Evolutionary conservation across 2,113 vertebrate species (phyloP).

Genomic region (Girardinichthys multiradiatus): DNA sequence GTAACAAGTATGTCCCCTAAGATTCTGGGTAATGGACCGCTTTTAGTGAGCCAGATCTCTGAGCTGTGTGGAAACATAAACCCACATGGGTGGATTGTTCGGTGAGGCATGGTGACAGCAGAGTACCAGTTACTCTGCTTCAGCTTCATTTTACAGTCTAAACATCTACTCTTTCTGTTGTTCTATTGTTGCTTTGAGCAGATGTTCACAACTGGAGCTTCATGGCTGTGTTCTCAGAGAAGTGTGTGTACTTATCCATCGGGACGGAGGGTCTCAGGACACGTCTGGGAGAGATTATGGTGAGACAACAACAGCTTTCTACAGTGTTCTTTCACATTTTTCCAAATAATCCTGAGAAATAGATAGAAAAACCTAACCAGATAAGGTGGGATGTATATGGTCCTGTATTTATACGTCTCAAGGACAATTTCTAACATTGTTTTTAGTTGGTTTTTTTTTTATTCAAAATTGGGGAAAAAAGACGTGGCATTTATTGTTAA

Average conservation of each 20-base stretch:
- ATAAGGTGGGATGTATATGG: too few relatives aligned
- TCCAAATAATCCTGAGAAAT: neutral
- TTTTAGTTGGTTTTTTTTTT: too few relatives aligned
- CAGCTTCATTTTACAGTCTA: neutral
- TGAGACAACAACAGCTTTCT: slow-evolving; percentile 34
- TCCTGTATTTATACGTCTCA: too few relatives aligned
- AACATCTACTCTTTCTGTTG: neutral
- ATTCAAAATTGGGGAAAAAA: too few relatives aligned
- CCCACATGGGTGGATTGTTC: slow-evolving; percentile 70
- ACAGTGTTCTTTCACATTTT: neutral
- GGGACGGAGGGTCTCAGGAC: slow-evolving; percentile 58
- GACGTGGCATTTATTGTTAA: too few relatives aligned
- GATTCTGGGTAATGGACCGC: slow-evolving; percentile 42
- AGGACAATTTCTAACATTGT: too few relatives aligned
- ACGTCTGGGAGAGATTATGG: slow-evolving; percentile 88
- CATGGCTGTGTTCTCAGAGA: slow-evolving; percentile 80
- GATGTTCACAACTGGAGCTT: slow-evolving; percentile 86
- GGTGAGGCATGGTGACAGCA: slow-evolving; percentile 42
- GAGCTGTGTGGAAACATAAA: slow-evolving; percentile 58
- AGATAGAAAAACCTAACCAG: neutral
- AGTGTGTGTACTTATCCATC: slow-evolving; percentile 80
- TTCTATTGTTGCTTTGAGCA: slow-evolving; percentile 54
- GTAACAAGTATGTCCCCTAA: slow-evolving; percentile 56
- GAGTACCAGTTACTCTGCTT: neutral
- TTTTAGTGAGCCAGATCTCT: slow-evolving; percentile 60